Evolutionary conservation across 1,140 invertebrate genomes (phyloP), one percentile per base, ranked within the genome.

Genomic region (Drosophila melanogaster): DNA sequence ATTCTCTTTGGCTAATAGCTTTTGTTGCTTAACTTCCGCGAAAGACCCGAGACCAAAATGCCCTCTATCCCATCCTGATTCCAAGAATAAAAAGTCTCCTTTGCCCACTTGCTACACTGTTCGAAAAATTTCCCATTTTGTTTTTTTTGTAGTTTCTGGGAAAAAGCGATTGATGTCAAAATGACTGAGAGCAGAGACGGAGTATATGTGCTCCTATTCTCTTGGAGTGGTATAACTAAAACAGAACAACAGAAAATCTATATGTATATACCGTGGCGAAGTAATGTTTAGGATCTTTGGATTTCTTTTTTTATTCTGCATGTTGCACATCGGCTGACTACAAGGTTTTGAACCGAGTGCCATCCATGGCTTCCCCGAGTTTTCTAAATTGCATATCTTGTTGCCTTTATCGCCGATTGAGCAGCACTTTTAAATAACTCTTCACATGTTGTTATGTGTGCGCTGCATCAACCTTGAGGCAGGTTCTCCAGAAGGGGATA

Each of bases 1-100:
- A 33, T 35, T 61, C 59, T 50, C 58, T 66, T 40, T 70, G 77
- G 67, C 74, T 86, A 86, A 86, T 86, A 79, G 81, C 70, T 86
- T 86, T 79, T 81, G 70, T 79, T 57, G 79, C 74, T 77, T 80
- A 78, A 86, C 81, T 86, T 86, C 83, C 83, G 83, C 75, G 80
- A 84, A 79, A 56, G 37, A 38, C 72, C 46, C 40, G 30, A 38
- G 26, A 33, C 33, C 59, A 14, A 61, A 43, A 24, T 33, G 35
- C 49, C 49, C 38, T 15, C 61, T 46, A 41, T 53, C 38, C 38
- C 60, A 67, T 46, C 30, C 62, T 67, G 43, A 14, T 69, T 70
- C 50, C 50, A 69, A 46, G 64, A 67, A 70, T 35, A 14, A 66
- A 46, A 44, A 54, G 30, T 44, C 54, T 59, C n/a, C 19, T 26